phyloP scores from a whole-genome alignment of 2,797 vertebrate genomes.

The Anniella stebbinsi region DNA sequence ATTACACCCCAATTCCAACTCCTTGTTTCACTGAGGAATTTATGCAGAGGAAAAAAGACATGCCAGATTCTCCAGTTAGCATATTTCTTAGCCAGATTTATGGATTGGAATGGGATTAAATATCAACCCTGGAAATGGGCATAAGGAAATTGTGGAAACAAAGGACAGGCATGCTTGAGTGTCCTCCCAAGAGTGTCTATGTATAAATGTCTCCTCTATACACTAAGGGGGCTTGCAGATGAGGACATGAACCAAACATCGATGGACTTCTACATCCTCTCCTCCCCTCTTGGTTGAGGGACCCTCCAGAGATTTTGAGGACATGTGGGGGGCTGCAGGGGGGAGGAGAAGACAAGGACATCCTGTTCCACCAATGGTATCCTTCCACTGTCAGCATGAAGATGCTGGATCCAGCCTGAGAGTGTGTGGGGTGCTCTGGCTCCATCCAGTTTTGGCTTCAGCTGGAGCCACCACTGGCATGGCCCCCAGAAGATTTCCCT shows the following conservation, averaged over 20 bases:
- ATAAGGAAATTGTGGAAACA: constrained; percentile 1
- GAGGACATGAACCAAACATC: no score
- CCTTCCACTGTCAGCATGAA: no score
- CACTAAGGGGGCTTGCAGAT: neutral
- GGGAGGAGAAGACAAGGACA: no score
- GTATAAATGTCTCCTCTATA: neutral
- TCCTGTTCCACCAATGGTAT: no score
- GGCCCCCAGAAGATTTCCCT: neutral
- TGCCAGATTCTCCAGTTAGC: neutral
- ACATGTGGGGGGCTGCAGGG: no score
- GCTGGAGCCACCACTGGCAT: neutral
- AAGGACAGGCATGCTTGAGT: neutral
- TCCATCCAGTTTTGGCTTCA: neutral
- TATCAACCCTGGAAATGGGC: constrained; percentile 10
- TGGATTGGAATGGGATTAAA: neutral
- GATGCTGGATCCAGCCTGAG: no score
- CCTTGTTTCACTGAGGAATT: neutral
- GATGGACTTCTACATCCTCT: no score
- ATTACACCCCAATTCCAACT: neutral
- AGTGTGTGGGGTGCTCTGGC: neutral
- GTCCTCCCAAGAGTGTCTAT: neutral
- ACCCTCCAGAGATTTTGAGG: no score
- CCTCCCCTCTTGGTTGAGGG: no score
- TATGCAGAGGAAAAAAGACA: neutral
- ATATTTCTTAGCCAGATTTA: neutral